These are phyloP conservation scores for Drosophila pullipes DNA, from an alignment of 2,888 invertebrate species.

Conservation along the genomic window DNA sequence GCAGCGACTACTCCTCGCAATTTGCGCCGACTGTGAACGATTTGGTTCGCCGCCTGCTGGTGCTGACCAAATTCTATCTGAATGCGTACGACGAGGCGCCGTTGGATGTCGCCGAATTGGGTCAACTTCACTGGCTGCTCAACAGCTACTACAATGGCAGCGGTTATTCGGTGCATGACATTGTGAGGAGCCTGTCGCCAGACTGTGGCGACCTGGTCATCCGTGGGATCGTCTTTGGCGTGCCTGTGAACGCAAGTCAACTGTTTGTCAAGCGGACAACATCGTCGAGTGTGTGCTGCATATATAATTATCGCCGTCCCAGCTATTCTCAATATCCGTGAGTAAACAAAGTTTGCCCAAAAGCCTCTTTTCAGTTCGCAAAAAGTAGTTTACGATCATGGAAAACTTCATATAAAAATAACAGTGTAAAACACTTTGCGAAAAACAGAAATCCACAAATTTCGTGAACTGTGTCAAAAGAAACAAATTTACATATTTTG, in stretches of 20 bases:
- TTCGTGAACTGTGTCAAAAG: neutral
- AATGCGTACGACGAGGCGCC: conserved; percentile 63
- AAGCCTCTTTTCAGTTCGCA: neutral
- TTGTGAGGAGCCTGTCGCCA: conserved; percentile 74
- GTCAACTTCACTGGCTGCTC: conserved; percentile 77
- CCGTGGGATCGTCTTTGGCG: conserved; percentile 75
- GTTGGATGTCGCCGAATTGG: conserved; percentile 55
- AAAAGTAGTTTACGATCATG: neutral
- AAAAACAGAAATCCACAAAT: neutral
- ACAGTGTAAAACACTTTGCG: neutral
- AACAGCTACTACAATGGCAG: conserved; percentile 71
- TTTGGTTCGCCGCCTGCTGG: conserved; percentile 72
- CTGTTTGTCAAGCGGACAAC: conserved; percentile 75
- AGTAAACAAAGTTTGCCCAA: conserved; percentile 16
- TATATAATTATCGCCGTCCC: conserved; percentile 81
- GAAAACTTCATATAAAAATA: neutral
- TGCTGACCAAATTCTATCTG: conserved; percentile 74
- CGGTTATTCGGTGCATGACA: conserved; percentile 77
- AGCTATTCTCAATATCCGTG: conserved; percentile 70
- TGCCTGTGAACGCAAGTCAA: conserved; percentile 66
- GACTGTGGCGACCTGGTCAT: conserved; percentile 78
- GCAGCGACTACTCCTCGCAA: conserved; percentile 15
- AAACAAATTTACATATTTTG: no score
- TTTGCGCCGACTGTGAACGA: conserved; percentile 57
- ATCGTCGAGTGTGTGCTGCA: conserved; percentile 82